Evolutionary conservation across 2,888 invertebrate genomes (phyloP).

Genomic region (Stenodema calcarata): DNA sequence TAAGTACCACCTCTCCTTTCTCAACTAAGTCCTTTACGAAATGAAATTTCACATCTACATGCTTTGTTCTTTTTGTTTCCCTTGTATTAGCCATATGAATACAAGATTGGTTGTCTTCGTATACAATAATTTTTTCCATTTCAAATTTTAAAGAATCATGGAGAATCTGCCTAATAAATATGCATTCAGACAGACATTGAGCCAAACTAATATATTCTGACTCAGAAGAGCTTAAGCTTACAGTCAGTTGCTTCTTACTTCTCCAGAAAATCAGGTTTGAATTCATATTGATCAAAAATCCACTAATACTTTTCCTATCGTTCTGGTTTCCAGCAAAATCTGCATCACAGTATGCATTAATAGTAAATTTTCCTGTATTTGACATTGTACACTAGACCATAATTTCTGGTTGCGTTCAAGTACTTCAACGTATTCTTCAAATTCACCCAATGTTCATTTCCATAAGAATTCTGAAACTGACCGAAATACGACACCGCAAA

Average conservation of each 20-base stretch:
- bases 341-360: background rate
- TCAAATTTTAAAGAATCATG: background rate
- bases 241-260: background rate
- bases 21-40: too few species aligned
- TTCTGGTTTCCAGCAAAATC: background rate
- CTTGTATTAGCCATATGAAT: background rate
- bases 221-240: background rate
- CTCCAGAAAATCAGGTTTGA: background rate
- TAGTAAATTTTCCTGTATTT: background rate
- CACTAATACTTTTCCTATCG: background rate
- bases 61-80: background rate
- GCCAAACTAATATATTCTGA: background rate
- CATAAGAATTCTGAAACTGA: too few species aligned
- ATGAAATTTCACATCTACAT: background rate
- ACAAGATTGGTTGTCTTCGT: background rate
- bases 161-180: background rate
- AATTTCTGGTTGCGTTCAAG: background rate
- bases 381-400: background rate
- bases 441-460: background rate
- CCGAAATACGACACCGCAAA: too few species aligned
- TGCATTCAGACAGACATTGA: background rate
- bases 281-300: background rate
- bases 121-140: too few species aligned
- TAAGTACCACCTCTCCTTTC: too few species aligned
- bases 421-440: background rate